Evolutionary conservation across 2,888 invertebrate genomes (phyloP), one percentile per base, ranked within the genome.

Genomic region (Galerucella nymphaeae): DNA sequence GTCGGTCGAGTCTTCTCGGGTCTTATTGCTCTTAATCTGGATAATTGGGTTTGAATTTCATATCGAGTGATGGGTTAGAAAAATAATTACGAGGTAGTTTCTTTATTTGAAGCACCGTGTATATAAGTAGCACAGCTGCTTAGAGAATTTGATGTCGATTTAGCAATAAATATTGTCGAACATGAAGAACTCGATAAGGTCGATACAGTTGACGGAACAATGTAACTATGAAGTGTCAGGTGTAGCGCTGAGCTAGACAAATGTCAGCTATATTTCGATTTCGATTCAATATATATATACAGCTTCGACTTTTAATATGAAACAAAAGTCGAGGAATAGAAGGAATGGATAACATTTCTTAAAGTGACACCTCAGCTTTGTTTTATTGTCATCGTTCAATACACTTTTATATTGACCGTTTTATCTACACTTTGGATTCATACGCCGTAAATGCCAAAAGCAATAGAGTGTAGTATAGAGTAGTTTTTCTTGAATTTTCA

Each of bases 201-300:
- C 80, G 82, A 79, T 79, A 76, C 77, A 75, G 75, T 81, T 78
- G 82, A 82, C 81, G 80, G 81, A 78, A 83, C 82, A 83, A 83
- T 83, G 82, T 80, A 80, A 77, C 79, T 79, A 79, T 73, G 80
- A 82, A 80, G 83, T 82, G 83, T 83, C 82, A 83, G 81, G 79
- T 82, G 82, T 79, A 79, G 79, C 77, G 78, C 73, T 75, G 75
- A 65, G 50, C 76, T 78, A 80, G 82, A 83, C 82, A 83, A 82
- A 83, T 82, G 81, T 75, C 76, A 73, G 78, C 80, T 78, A 82
- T 82, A 80, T 81, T 82, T 80, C 80, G 81, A 82, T 80, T 82
- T 80, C 79, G 81, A 82, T 80, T 81, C 78, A 76, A 79, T 80
- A 78, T 38, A 38, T 38, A 38, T 38, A 38, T 13, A 23, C 80